These are phyloP conservation scores for Catharus fuscescens DNA, from an alignment of 2,113 vertebrate species.

Conservation along the genomic window DNA sequence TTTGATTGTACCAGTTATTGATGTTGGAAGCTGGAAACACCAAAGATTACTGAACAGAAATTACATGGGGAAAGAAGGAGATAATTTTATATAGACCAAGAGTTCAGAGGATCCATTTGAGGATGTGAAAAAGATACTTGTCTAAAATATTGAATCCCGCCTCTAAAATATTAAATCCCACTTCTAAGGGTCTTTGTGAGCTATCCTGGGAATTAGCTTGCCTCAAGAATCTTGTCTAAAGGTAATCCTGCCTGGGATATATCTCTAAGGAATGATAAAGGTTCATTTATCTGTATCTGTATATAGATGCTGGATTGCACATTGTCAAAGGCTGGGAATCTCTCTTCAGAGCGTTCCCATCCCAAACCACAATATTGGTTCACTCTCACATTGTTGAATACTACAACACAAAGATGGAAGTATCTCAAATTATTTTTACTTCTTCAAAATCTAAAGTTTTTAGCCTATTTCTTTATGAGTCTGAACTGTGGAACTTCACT, in stretches of 20 bases:
- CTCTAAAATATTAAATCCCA: neutral
- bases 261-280: neutral
- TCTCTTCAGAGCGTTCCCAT: neutral
- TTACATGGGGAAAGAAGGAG: neutral
- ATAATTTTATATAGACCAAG: neutral
- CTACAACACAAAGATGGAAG: neutral
- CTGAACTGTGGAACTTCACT: neutral
- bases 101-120: neutral
- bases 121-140: neutral
- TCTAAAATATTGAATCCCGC: neutral
- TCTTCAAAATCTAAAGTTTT: neutral
- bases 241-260: neutral
- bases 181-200: neutral
- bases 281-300: neutral
- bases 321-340: neutral
- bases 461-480: neutral
- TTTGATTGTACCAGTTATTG: neutral
- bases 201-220: neutral
- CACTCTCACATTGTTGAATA: neutral
- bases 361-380: neutral
- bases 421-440: neutral
- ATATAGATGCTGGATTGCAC: neutral
- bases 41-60: neutral
- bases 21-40: neutral
- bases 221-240: neutral